These are phyloP conservation scores for Casuarius casuarius DNA, from an alignment of 2,113 vertebrate genomes.

Conservation along the genomic window DNA sequence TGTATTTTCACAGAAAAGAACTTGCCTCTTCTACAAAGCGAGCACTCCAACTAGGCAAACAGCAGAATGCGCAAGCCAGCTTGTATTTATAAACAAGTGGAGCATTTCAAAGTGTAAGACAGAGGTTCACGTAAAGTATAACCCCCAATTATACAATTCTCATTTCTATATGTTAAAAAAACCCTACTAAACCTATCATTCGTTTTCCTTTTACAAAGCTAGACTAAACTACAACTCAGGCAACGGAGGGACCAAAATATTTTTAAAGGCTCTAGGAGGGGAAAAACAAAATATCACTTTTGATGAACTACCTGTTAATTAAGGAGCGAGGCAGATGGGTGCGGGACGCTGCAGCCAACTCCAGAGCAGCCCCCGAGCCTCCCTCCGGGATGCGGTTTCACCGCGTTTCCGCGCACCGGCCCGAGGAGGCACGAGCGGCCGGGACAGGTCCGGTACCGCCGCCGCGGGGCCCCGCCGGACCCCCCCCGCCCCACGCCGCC, in stretches of 20 bases:
- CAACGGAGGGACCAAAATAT: not conserved
- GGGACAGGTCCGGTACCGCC: not conserved
- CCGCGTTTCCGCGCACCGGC: accelerated
- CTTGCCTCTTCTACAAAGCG: not conserved
- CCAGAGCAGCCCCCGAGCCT: not conserved
- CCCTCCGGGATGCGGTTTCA: accelerated
- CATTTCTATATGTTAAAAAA: not conserved
- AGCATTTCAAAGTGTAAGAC: not conserved
- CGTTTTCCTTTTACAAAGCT: not conserved
- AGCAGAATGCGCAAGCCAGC: not conserved
- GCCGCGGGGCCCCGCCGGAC: too few relatives aligned
- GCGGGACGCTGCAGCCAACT: not conserved
- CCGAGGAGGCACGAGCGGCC: accelerated
- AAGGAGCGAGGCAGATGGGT: accelerated
- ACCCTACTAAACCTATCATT: not conserved
- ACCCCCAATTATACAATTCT: not conserved
- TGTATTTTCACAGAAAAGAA: not conserved
- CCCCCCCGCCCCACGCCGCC: too few relatives aligned
- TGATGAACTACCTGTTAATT: not conserved
- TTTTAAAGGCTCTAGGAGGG: not conserved
- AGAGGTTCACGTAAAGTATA: not conserved
- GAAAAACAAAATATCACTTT: not conserved
- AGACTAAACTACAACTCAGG: not conserved
- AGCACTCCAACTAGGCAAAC: not conserved
- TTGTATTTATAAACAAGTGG: not conserved